Conservation (phyloP, 2,797 vertebrate species). For the Acipenser transmontanus region DNA sequence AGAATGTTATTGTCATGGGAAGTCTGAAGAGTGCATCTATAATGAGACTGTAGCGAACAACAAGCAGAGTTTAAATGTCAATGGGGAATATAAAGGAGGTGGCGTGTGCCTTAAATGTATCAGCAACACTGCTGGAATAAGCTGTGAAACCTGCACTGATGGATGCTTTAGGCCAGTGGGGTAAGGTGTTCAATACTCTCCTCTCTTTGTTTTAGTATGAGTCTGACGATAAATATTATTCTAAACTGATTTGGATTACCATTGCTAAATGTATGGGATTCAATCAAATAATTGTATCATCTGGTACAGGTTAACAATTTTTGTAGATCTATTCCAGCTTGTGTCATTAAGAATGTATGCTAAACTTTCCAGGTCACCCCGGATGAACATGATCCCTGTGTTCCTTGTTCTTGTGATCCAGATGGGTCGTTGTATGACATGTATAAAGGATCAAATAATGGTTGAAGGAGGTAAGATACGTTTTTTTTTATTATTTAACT, state of each 20-base stretch:
- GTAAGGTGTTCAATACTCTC: too few relatives aligned
- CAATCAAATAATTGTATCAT: not conserved
- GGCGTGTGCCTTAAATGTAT: slow-evolving; percentile 84
- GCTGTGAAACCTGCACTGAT: slow-evolving; percentile 77
- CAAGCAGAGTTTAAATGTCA: slow-evolving; percentile 76
- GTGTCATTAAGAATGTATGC: not conserved
- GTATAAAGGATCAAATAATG: slow-evolving; percentile 71
- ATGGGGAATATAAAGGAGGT: slow-evolving; percentile 71
- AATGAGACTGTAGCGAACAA: slow-evolving; percentile 78
- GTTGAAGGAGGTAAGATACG: slow-evolving; percentile 53
- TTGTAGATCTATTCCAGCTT: not conserved
- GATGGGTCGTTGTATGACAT: slow-evolving; percentile 68
- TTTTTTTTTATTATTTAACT: not conserved
- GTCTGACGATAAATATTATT: not conserved
- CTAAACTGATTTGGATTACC: not conserved
- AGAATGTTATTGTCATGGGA: too few relatives aligned
- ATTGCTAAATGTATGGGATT: not conserved
- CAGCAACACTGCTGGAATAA: slow-evolving; percentile 74
- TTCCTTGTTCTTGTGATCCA: slow-evolving; percentile 71
- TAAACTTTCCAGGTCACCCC: slow-evolving; percentile 65
- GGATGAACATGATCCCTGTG: slow-evolving; percentile 65
- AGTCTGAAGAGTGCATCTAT: slow-evolving; percentile 84
- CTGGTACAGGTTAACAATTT: too few relatives aligned
- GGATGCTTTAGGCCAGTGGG: slow-evolving; percentile 81
- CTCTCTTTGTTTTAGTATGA: too few relatives aligned